Evolutionary conservation across 2,888 invertebrate species (phyloP).

Genomic region (Cecidostiba fungosa): DNA sequence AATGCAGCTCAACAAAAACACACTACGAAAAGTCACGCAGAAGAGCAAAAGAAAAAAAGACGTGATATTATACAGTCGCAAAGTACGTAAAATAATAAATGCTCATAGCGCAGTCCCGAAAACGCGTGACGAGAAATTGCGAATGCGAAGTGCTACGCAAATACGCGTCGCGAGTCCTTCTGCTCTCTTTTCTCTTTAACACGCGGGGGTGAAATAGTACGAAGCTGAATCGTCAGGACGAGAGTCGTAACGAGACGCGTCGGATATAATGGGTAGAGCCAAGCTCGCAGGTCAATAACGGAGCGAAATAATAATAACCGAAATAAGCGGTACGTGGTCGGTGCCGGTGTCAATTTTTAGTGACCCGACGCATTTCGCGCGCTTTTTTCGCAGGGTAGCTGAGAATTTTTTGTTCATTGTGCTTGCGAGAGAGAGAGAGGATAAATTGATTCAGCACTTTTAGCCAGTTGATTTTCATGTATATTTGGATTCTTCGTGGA

Average conservation of each 20-base stretch:
- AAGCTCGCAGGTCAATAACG: constrained; percentile 34
- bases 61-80: not conserved
- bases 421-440: no score
- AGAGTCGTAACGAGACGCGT: constrained; percentile 15
- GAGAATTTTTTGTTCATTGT: not conserved
- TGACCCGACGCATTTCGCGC: not conserved
- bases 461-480: constrained; percentile 26
- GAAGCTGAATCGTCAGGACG: constrained; percentile 1
- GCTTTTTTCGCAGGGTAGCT: no score
- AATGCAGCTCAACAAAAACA: not conserved
- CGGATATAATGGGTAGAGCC: constrained; percentile 17
- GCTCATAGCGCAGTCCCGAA: not conserved
- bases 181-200: not conserved
- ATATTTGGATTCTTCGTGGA: not conserved
- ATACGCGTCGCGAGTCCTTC: not conserved
- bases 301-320: constrained; percentile 53
- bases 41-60: not conserved
- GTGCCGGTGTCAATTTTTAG: not conserved
- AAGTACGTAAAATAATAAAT: constrained; percentile 26
- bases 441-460: constrained; percentile 39
- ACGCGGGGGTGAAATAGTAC: not conserved
- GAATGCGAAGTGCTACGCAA: constrained; percentile 21
- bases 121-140: constrained; percentile 42
- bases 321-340: constrained; percentile 8
- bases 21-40: not conserved